phyloP scores from a whole-genome alignment of 1,140 invertebrate genomes.

The Tetramorium alpestre region DNA sequence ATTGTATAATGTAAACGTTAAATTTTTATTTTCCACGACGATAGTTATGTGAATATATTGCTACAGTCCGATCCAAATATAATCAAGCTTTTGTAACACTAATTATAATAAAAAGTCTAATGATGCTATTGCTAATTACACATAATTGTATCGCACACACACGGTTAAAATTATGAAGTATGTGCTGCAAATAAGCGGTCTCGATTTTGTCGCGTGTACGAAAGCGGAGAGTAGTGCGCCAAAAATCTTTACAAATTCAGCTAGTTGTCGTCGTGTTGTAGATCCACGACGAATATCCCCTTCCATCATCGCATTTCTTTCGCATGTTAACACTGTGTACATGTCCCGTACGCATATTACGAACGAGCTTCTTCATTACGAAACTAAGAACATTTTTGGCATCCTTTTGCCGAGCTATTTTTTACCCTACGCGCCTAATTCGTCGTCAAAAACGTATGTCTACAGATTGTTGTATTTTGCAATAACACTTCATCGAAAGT shows the following conservation, averaged over 20 bases:
- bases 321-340: slow-evolving; percentile 15
- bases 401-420: slow-evolving; percentile 24
- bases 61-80: slow-evolving; percentile 85
- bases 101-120: slow-evolving; percentile 82
- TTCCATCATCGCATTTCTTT: slow-evolving; percentile 23
- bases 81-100: slow-evolving; percentile 85
- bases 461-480: slow-evolving; percentile 44
- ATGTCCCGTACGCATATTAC: background rate
- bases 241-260: slow-evolving; percentile 72
- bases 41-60: slow-evolving; percentile 84
- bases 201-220: slow-evolving; percentile 49
- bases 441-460: background rate
- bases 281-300: slow-evolving; percentile 22
- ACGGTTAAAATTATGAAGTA: slow-evolving; percentile 54
- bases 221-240: slow-evolving; percentile 53
- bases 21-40: slow-evolving; percentile 83
- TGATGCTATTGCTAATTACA: slow-evolving; percentile 79
- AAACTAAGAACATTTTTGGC: slow-evolving; percentile 16
- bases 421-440: slow-evolving; percentile 20
- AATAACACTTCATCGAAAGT: slow-evolving; percentile 31
- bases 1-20: slow-evolving; percentile 81
- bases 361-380: slow-evolving; percentile 40
- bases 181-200: slow-evolving; percentile 40
- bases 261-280: slow-evolving; percentile 10
- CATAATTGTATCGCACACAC: slow-evolving; percentile 75